A percentile compares a stretch with the other conserved stretches of the same genome.
These are phyloP conservation scores for Leucophenga varia DNA, from an alignment of 1,140 invertebrate species.

Conservation along the genomic window DNA sequence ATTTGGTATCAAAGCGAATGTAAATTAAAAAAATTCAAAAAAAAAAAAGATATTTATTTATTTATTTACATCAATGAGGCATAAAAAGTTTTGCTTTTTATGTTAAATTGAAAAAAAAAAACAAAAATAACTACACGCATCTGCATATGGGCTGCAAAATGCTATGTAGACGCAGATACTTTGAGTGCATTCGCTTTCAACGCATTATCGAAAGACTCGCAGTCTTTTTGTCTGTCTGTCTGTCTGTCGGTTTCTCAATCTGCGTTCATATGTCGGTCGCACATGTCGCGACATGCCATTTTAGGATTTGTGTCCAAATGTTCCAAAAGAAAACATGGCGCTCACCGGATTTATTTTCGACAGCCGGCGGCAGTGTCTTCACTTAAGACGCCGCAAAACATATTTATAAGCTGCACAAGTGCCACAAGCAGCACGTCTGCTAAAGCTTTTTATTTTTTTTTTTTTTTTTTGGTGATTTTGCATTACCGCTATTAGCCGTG, in stretches of 20 bases:
- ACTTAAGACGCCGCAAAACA: too few species aligned
- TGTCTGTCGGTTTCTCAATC: too few species aligned
- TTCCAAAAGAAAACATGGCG: constrained; percentile 11
- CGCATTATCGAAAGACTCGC: too few species aligned
- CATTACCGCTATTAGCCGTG: constrained; percentile 6
- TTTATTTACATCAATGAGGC: background rate
- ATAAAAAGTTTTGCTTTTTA: constrained; percentile 35
- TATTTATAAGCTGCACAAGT: too few species aligned
- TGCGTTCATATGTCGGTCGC: constrained; percentile 44
- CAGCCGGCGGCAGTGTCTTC: too few species aligned
- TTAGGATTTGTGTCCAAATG: constrained; percentile 46
- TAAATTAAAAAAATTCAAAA: background rate
- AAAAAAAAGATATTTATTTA: background rate
- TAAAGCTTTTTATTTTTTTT: too few species aligned
- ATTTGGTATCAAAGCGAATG: constrained; percentile 28
- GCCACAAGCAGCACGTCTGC: too few species aligned
- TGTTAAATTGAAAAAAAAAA: constrained; percentile 6
- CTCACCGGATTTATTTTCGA: too few species aligned
- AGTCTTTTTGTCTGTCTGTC: too few species aligned
- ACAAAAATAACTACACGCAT: constrained; percentile 33
- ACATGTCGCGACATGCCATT: constrained; percentile 49
- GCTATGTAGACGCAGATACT: constrained; percentile 13
- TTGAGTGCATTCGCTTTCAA: constrained; percentile 17
- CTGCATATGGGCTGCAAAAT: constrained; percentile 28
- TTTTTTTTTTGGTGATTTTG: too few species aligned